Base-by-base conservation (phyloP, 2,888 invertebrate genomes). In the Apoda limacodes region DNA sequence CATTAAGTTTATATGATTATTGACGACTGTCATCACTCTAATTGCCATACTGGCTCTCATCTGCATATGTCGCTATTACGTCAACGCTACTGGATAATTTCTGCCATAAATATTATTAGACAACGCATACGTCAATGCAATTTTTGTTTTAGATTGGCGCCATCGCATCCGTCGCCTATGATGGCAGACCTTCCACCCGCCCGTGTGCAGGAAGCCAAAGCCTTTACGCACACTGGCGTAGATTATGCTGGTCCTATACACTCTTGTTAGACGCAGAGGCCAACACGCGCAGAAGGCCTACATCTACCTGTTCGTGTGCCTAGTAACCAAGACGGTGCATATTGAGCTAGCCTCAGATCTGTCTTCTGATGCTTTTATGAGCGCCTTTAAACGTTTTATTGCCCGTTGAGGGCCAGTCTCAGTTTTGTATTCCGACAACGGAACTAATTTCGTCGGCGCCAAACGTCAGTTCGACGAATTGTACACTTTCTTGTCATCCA, bases 371-470 rank as follows among this genome's bases (percentile, higher is more conserved):
- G 13, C 17, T 5, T 34, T 34, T 21, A 9, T 32, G 7, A 5
- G 24, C 13, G 28, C 32, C 9, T 28, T 34, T 7, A 30, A 32
- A n/a, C 20, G 32, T 5, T 34, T 34, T 21, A 29, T 32, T 7
- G 10, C 23, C 2, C 29, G 38, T 3, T 13, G 38, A 12, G 33
- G 35, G 13, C 36, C 37, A 3, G 32, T 37, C 3, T 28, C 30
- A 3, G 4, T 17, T 7, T 11, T 40, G 9, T 25, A 30, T 9
- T 27, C 27, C 5, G 40, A 40, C 12, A 22, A 19, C 10, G 40
- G 37, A 1, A 37, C 34, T 2, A 37, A 40, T 30, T 40, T 40
- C 22, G 17, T 40, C 7, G 33, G 34, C 7, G 38, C 34, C 2
- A 29, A n/a, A n/a, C n/a, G n/a, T n/a, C n/a, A 22, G 25, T 25